phyloP scores from a whole-genome alignment of 2,888 invertebrate species.

The Rhyacophila evoluta region DNA sequence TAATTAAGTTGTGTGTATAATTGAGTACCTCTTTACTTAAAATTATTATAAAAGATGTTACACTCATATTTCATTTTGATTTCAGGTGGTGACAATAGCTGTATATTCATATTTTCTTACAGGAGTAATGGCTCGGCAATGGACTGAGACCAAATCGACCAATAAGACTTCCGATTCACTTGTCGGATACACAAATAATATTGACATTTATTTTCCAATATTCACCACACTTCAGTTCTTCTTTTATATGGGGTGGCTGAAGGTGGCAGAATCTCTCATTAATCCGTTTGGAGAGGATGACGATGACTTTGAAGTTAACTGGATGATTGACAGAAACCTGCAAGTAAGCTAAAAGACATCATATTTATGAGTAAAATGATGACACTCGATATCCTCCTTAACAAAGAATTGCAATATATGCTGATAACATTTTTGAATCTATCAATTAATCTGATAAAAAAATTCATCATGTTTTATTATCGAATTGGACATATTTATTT shows the following conservation, averaged over 20 bases:
- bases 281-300: conserved; percentile 95
- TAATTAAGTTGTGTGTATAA: too few species aligned
- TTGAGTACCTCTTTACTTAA: too few species aligned
- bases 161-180: conserved; percentile 56
- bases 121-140: conserved; percentile 90
- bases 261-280: conserved; percentile 91
- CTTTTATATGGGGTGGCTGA: conserved; percentile 92
- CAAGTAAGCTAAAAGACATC: too few species aligned
- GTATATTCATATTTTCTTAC: conserved; percentile 94
- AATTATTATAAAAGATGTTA: too few species aligned
- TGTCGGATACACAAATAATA: conserved; percentile 69
- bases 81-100: conserved; percentile 86
- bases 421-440: too few species aligned
- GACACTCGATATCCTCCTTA: too few species aligned
- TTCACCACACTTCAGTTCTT: conserved; percentile 91
- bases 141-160: conserved; percentile 73
- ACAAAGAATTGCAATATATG: too few species aligned
- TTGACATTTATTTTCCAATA: conserved; percentile 91
- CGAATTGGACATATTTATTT: too few species aligned
- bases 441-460: too few species aligned
- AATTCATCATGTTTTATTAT: too few species aligned
- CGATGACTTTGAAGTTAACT: conserved; percentile 92
- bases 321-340: conserved; percentile 92
- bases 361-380: too few species aligned
- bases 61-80: conserved; percentile 55